These are phyloP conservation scores for Diaperis boleti DNA, from an alignment of 2,888 invertebrate genomes.

Conservation along the genomic window DNA sequence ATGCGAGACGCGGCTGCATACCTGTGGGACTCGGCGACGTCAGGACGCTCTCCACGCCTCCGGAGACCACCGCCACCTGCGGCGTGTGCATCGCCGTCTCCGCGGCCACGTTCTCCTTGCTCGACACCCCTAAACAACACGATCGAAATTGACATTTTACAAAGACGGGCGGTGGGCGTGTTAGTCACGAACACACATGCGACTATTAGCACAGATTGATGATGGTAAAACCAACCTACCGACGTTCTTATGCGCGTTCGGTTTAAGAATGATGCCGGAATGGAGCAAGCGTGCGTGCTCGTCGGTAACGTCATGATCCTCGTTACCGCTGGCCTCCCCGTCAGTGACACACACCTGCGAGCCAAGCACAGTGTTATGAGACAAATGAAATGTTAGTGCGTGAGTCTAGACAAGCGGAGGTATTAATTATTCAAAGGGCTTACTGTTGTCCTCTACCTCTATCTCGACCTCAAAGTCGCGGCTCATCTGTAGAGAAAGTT, in stretches of 20 bases:
- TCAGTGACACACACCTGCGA: slow-evolving; percentile 69
- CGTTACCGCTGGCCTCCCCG: slow-evolving; percentile 71
- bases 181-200: slow-evolving; percentile 34
- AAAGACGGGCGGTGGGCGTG: background rate
- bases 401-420: background rate
- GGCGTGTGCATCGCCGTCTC: slow-evolving; percentile 56
- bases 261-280: slow-evolving; percentile 65
- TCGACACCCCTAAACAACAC: slow-evolving; percentile 29
- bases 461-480: slow-evolving; percentile 27
- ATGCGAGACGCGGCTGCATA: slow-evolving; percentile 55
- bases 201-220: slow-evolving; percentile 1
- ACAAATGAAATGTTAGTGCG: slow-evolving; percentile 35
- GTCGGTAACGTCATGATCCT: slow-evolving; percentile 78
- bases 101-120: slow-evolving; percentile 46
- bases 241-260: slow-evolving; percentile 61
- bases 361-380: slow-evolving; percentile 35
- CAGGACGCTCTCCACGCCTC: slow-evolving; percentile 63
- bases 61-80: slow-evolving; percentile 63
- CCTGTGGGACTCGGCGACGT: slow-evolving; percentile 74
- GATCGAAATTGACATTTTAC: background rate
- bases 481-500: slow-evolving; percentile 17
- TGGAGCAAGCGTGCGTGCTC: slow-evolving; percentile 78
- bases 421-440: slow-evolving; percentile 18
- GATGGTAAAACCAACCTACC: slow-evolving; percentile 57
- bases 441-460: slow-evolving; percentile 32